phyloP scores from a whole-genome alignment of 2,888 invertebrate genomes.

The Ichneumoninae sp. region DNA sequence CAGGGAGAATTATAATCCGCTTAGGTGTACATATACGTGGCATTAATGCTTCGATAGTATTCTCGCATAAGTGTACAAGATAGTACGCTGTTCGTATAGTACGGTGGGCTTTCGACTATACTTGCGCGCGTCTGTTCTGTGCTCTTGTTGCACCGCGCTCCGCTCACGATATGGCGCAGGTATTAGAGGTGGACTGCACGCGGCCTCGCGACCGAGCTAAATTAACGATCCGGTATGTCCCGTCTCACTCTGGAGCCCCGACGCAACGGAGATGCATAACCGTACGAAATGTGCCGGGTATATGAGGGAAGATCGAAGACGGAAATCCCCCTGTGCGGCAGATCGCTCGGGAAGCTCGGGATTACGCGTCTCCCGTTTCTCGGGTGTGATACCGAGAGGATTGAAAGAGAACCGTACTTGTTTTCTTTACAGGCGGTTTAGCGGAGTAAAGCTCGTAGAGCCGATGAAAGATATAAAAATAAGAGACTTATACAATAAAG shows the following conservation, averaged over 20 bases:
- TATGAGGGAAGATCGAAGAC: constrained; percentile 8
- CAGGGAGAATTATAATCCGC: constrained; percentile 74
- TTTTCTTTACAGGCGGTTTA: neutral
- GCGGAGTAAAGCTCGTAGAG: neutral
- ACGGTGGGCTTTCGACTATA: constrained; percentile 23
- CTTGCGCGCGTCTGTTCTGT: constrained; percentile 14
- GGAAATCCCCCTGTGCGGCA: constrained; percentile 19
- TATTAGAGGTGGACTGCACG: constrained; percentile 41
- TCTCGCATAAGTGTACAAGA: constrained; percentile 38
- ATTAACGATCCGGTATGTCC: constrained; percentile 60
- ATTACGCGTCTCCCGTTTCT: constrained; percentile 39
- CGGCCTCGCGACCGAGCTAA: constrained; percentile 52
- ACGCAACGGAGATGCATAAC: constrained; percentile 7
- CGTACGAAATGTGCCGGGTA: neutral
- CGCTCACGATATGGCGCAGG: constrained; percentile 44
- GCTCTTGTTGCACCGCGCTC: constrained; percentile 31
- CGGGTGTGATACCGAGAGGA: constrained; percentile 16
- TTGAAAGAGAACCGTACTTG: neutral
- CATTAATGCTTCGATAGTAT: constrained; percentile 49
- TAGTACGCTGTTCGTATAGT: constrained; percentile 17
- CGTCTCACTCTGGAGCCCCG: constrained; percentile 5
- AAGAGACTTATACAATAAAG: neutral
- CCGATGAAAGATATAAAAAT: neutral
- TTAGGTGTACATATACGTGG: constrained; percentile 64
- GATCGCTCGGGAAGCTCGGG: constrained; percentile 20